Percentiles rank a stretch among this genome's conserved stretches.
Conservation (phyloP, 2,113 vertebrate genomes). For the Circaetus cinerascens region DNA sequence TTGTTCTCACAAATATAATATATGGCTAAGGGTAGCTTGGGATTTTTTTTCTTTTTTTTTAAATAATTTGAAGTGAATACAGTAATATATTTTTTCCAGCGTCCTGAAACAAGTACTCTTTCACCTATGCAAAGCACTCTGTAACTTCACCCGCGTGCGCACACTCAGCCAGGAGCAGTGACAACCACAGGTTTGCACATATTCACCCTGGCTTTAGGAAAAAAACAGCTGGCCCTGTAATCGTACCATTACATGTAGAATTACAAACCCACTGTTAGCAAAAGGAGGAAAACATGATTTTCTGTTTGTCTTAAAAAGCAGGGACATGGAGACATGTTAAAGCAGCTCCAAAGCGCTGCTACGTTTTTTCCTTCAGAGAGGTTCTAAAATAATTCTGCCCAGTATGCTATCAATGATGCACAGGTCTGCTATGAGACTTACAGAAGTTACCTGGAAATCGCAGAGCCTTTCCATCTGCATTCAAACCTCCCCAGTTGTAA, state of each 20-base stretch:
- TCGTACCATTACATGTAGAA: rapidly evolving
- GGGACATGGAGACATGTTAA: background rate
- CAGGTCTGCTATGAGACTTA: background rate
- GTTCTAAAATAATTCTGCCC: background rate
- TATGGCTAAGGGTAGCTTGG: background rate
- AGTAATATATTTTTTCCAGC: background rate
- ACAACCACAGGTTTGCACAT: background rate
- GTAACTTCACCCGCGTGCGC: background rate
- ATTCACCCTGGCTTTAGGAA: background rate
- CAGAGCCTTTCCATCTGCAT: background rate
- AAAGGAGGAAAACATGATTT: background rate
- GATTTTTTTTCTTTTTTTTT: background rate
- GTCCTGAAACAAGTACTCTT: background rate
- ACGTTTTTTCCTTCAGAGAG: background rate
- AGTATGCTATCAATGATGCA: background rate
- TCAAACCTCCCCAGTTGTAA: background rate
- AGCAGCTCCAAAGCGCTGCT: background rate
- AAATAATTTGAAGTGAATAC: background rate
- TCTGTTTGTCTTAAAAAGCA: background rate
- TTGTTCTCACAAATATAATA: background rate
- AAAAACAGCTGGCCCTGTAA: background rate
- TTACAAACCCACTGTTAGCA: background rate
- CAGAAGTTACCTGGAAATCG: background rate
- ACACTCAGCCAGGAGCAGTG: background rate
- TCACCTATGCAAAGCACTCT: background rate